Evolutionary conservation across 2,888 invertebrate species (phyloP), one percentile per base, ranked within the genome.

Genomic region (Hoplodrina ambigua): DNA sequence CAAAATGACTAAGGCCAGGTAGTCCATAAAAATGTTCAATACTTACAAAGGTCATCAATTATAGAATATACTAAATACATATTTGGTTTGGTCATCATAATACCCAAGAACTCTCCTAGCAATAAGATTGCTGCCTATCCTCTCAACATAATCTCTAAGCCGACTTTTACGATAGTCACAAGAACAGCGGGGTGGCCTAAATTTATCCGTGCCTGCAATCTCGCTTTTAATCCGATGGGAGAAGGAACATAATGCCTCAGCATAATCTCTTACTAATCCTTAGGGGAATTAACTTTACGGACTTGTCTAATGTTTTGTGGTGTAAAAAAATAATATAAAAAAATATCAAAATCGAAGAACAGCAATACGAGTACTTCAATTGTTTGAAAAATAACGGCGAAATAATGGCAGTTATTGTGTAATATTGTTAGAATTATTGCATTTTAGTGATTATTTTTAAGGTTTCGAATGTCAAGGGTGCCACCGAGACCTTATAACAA

Each of bases 131-230:
- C 30, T 33, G 33, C 53, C 46, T 57, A 57, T 44, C 33, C 46
- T 41, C 54, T 54, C 17, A 62, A 62, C 69, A 76, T 72, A 72
- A 62, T 78, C 62, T 71, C 57, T 71, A 71, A 74, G 49, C 62
- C 72, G 53, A 71, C 53, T 74, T 74, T 74, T 78, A 71, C 53
- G 62, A 74, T 78, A 74, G 78, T 50, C 57, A 53, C 25, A 17
- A 58, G 72, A 62, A 70, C 71, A 78, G 53, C 33, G 49, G 62
- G 78, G 62, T 78, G 72, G 72, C 62, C 75, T 64, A 56, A 78
- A 75, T 78, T 75, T 65, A 75, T 78, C 72, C 72, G 33, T 78
- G 78, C 72, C 73, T 75, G 78, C 75, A 78, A 78, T 75, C 75
- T 75, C 25, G 78, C 78, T 44, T 41, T 62, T 74, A 74, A 78